Conservation (phyloP, 2,797 vertebrate genomes). For the Oophaga sylvatica region DNA sequence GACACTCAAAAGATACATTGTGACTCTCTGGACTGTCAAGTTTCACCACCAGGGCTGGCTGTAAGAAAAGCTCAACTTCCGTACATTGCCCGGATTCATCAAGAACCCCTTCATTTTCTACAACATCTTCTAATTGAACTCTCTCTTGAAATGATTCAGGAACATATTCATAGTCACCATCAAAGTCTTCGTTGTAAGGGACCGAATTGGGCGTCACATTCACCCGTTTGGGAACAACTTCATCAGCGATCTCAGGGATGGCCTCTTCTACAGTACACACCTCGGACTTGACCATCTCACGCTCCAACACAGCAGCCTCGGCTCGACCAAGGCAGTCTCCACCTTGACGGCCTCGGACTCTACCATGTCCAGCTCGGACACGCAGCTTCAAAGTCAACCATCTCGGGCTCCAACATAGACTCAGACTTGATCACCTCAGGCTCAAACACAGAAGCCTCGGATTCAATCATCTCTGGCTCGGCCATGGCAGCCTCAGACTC, state of each 20-base stretch:
- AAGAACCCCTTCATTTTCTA: neutral
- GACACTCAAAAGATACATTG: neutral
- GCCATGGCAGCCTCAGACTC: too few species aligned
- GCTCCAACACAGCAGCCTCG: too few species aligned
- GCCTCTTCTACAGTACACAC: neutral
- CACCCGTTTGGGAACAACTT: neutral
- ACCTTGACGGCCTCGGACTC: too few species aligned
- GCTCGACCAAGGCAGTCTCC: too few species aligned
- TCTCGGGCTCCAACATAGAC: too few species aligned
- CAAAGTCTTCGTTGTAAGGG: neutral
- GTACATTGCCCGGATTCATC: neutral
- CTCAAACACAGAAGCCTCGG: too few species aligned
- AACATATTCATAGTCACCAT: neutral
- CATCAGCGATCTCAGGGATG: neutral
- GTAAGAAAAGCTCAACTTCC: neutral
- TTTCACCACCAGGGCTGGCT: conserved; percentile 8
- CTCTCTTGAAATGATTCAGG: conserved; percentile 22
- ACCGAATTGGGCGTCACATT: neutral
- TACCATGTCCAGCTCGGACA: too few species aligned
- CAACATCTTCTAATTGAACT: neutral
- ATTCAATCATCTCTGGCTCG: too few species aligned
- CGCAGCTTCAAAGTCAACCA: too few species aligned
- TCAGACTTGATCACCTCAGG: too few species aligned
- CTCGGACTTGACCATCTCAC: neutral
- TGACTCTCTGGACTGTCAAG: neutral